These are phyloP conservation scores for Helarctos malayanus DNA, from an alignment of 2,797 vertebrate genomes.

Conservation along the genomic window DNA sequence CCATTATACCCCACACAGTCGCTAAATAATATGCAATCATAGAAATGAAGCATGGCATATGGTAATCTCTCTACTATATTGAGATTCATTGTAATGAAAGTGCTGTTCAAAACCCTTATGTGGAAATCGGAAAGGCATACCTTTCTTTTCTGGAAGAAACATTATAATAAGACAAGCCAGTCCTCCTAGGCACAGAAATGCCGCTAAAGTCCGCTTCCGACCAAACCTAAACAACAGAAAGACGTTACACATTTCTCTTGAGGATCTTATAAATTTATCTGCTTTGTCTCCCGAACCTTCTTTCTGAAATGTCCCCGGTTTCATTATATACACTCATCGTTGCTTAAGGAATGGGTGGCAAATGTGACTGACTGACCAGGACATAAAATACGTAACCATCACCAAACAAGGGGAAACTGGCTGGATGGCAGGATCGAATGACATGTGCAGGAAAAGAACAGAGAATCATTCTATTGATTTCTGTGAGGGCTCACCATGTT, in stretches of 20 bases:
- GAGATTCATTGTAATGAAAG: constrained; percentile 73
- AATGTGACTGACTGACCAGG: not conserved
- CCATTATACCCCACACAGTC: constrained; percentile 72
- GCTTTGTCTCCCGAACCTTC: not conserved
- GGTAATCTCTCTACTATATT: constrained; percentile 62
- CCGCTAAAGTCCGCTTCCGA: constrained; percentile 89
- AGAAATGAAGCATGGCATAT: constrained; percentile 78
- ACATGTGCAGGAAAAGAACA: not conserved
- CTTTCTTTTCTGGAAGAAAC: constrained; percentile 91
- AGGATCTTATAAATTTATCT: not conserved
- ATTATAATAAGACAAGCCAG: constrained; percentile 90
- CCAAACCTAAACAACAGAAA: constrained; percentile 87
- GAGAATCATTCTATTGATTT: not conserved
- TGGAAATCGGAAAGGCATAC: constrained; percentile 78
- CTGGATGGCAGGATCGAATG: not conserved
- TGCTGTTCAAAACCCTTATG: constrained; percentile 21
- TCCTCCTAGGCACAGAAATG: constrained; percentile 90
- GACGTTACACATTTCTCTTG: not conserved
- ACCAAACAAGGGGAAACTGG: not conserved
- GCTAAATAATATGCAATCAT: constrained; percentile 75
- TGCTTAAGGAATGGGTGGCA: not conserved
- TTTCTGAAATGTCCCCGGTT: not conserved
- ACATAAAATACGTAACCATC: not conserved
- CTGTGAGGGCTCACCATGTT: not conserved
- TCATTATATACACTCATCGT: not conserved